Evolutionary conservation across 2,797 vertebrate genomes (phyloP), one percentile per base, ranked within the genome.

Genomic region (Leptoclinus maculatus): DNA sequence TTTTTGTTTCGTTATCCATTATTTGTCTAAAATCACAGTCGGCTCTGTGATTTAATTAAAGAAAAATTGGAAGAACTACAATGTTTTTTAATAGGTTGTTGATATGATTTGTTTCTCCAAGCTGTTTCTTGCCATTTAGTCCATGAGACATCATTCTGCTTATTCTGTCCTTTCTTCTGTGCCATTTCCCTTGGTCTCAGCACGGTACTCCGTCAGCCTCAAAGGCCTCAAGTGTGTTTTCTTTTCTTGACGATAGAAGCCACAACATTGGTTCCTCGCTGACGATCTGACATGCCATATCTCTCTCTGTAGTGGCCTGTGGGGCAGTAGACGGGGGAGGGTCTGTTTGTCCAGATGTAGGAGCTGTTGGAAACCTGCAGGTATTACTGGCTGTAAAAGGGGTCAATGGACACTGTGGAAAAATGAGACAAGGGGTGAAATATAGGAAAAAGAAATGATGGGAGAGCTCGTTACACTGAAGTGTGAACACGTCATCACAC

Each of bases 231-330:
- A 69, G 72, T 75, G 58, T 75, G 77, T 23, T 23, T 38, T 86
- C 76, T 54, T 76, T 41, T 63, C 64, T 65, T 80, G 72, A 63
- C 71, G 45, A 74, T 58, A 43, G 69, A 68, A 70, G 70, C 51
- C 59, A 59, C 60, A 84, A 36, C 67, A 66, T 34, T 80, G 70
- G 66, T 74, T 76, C 53, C 71, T 81, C 72, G 74, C 69, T 87
- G 74, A 84, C 70, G 58, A 71, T 75, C 65, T 83, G 74, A 77
- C 74, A 63, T 38, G 51, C 51, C 60, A 54, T 75, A 72, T 49
- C 49, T 72, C 27, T 81, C 32, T 70, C 69, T 82, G 49, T 74
- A 10, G 57, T 78, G 62, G 76, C 75, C 72, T 70, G 77, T 82
- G 67, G 80, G 77, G 72, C 12, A 4, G 49, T 53, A 27, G 68